phyloP scores from a whole-genome alignment of 2,113 vertebrate species.

The Sminthopsis crassicaudata region DNA sequence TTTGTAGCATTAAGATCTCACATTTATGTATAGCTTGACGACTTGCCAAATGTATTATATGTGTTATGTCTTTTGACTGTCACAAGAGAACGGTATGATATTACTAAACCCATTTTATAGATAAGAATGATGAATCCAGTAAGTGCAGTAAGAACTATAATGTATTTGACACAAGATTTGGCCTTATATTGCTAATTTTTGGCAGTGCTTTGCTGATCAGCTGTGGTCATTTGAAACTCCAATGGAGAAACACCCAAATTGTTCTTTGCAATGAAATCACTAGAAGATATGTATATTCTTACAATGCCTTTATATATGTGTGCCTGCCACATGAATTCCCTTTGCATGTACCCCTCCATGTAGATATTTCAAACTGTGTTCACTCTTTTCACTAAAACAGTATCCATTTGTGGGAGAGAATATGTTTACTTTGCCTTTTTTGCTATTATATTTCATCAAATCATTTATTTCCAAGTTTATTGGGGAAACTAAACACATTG shows the following conservation, averaged over 20 bases:
- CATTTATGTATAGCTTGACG: too few species aligned
- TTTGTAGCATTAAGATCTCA: too few species aligned
- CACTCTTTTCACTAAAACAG: constrained; percentile 2
- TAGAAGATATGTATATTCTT: neutral
- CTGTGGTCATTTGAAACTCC: neutral
- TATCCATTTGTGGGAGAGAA: neutral
- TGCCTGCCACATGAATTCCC: neutral
- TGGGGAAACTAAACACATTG: neutral
- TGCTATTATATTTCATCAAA: neutral
- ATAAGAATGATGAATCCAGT: too few species aligned
- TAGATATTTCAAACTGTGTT: neutral
- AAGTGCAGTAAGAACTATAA: too few species aligned
- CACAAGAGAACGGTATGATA: too few species aligned
- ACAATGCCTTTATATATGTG: neutral
- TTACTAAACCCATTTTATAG: too few species aligned
- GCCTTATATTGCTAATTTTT: too few species aligned
- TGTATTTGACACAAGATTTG: too few species aligned
- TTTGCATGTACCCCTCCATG: neutral
- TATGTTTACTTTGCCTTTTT: neutral
- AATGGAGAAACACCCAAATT: neutral
- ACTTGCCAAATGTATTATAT: too few species aligned
- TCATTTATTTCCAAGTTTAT: neutral
- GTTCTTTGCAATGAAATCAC: too few species aligned
- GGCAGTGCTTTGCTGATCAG: neutral
- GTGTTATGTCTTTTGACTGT: too few species aligned